Evolutionary conservation across 2,888 invertebrate species (phyloP), one percentile per base, ranked within the genome.

Genomic region (Trisateles emortualis): DNA sequence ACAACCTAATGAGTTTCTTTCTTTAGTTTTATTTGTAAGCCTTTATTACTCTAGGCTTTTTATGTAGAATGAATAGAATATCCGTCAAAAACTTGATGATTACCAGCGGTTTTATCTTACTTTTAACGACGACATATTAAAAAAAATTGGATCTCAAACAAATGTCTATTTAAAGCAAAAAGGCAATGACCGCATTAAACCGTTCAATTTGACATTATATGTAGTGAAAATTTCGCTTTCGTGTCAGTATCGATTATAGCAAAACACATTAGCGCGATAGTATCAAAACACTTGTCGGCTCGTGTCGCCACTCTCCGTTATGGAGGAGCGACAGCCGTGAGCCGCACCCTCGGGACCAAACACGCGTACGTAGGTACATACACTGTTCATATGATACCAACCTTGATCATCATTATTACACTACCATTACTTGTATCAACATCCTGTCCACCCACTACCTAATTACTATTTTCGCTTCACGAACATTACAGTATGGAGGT

Each of bases 231-330:
- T 60, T 70, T 68, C 67, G 60, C 64, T 74, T 62, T 69, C 70
- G 67, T 67, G 75, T 63, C 49, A 67, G 74, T 86, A 86, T 85
- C 79, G 83, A 85, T 88, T 82, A 81, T 74, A 74, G 72, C 71
- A 70, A 70, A 79, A 84, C 79, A 82, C 84, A 86, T 87, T 86
- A 86, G 78, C 71, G 74, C 76, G 86, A 88, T 89, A 86, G 72
- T 81, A 87, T 88, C 87, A 75, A 75, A 84, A 79, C 82, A 82
- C 83, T 84, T 83, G 82, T 83, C 79, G 76, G 73, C 74, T 53
- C 78, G 77, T 74, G 82, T 81, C 82, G 74, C 77, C 82, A 80
- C 78, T 81, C 74, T 74, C 72, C 73, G 69, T 79, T 80, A 78
- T 74, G 72, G 70, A 66, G 58, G 45, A 59, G 52, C 59, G 64